Base-by-base conservation (phyloP, 2,888 invertebrate species). In the Polydesmus complanatus region DNA sequence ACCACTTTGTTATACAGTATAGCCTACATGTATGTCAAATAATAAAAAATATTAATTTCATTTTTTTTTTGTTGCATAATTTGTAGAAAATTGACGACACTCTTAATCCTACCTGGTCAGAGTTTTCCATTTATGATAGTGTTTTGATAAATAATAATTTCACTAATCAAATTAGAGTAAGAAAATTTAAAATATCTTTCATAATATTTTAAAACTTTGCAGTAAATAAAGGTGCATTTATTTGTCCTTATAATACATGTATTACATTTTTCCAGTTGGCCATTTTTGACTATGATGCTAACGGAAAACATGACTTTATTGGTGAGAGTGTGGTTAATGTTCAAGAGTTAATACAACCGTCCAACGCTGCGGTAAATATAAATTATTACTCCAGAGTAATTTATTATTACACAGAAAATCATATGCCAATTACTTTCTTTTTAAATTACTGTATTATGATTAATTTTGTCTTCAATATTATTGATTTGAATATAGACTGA, bases 211-310 rank as follows among this genome's bases (percentile, higher is more conserved):
- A n/a, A n/a, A n/a, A n/a, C n/a, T n/a, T n/a, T n/a, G n/a, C n/a
- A n/a, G n/a, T n/a, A n/a, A n/a, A n/a, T n/a, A n/a, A n/a, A n/a
- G n/a, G n/a, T n/a, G n/a, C n/a, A 26, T 54, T 21, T 11, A 22
- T 19, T 22, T 22, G 71, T 72, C 65, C 70, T 71, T 2, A 64
- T 64, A 22, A 71, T 69, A 69, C 68, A 69, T 58, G 68, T 71
- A 8, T 69, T 72, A 1, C 70, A 71, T 62, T 52, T 27, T 8
- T 65, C 18, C 66, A 73, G 72, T 67, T 73, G 62, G 68, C 68
- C 55, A 69, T 71, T n/a, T 71, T 69, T 66, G 73, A 73, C 63
- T 71, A 69, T 68, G 72, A 73, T 66, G 68, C 65, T 61, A 70
- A 72, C 67, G 72, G 72, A 5, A 67, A 68, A 56, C 72, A 72